Evolutionary conservation across 2,888 invertebrate species (phyloP).

Genomic region (Volucella zonaria): DNA sequence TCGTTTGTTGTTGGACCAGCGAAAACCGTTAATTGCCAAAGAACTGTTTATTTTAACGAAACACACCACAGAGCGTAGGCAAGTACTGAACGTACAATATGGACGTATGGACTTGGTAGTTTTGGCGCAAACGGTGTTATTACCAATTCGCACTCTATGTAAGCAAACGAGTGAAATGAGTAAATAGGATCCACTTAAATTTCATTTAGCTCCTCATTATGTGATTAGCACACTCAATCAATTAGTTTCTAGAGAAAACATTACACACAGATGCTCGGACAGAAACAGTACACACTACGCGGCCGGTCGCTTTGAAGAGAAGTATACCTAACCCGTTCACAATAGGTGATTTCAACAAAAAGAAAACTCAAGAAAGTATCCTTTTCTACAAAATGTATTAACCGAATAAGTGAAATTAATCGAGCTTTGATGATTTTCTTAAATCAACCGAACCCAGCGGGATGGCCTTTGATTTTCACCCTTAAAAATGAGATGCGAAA

Average conservation of each 20-base stretch:
- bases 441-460: conserved; percentile 18
- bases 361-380: not conserved
- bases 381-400: not conserved
- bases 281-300: conserved; percentile 3
- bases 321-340: conserved; percentile 2
- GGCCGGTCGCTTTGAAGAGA: not conserved
- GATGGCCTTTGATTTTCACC: conserved; percentile 1
- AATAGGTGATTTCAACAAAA: conserved; percentile 32
- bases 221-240: conserved; percentile 35
- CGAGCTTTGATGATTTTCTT: conserved; percentile 12
- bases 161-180: conserved; percentile 15
- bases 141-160: conserved; percentile 24
- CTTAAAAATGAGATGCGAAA: conserved; percentile 36
- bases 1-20: conserved; percentile 49
- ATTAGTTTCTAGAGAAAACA: not conserved
- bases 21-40: conserved; percentile 58
- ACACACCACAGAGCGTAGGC: conserved; percentile 24
- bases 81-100: conserved; percentile 41
- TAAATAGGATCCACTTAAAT: conserved; percentile 49
- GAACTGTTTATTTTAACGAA: conserved; percentile 65
- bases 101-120: conserved; percentile 23
- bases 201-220: conserved; percentile 57
- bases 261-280: not conserved
- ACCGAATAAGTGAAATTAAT: conserved; percentile 41
- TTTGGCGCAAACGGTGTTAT: conserved; percentile 46